These are phyloP conservation scores for Rapana venosa DNA, from an alignment of 2,888 invertebrate genomes.

Conservation along the genomic window DNA sequence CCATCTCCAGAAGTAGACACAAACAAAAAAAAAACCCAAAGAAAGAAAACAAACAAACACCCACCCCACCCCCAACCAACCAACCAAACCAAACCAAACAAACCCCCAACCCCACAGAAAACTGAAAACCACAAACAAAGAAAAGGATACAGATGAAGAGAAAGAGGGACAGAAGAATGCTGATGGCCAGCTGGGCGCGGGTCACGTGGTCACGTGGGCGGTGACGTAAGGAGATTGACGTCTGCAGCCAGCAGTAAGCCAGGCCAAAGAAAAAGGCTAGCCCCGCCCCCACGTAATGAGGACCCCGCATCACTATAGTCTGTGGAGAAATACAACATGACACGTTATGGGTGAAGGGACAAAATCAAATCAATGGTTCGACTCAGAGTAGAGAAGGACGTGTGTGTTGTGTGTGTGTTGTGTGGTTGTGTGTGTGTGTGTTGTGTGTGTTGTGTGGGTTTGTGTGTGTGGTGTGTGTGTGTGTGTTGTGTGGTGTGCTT, in stretches of 20 bases:
- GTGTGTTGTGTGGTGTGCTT: too few relatives aligned
- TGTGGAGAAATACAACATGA: conserved; percentile 17
- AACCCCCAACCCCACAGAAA: neutral
- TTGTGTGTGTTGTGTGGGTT: too few relatives aligned
- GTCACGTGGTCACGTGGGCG: conserved; percentile 47
- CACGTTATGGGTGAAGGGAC: neutral
- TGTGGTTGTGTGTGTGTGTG: too few relatives aligned
- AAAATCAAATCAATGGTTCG: too few relatives aligned
- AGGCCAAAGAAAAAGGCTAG: conserved; percentile 65
- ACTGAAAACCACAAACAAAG: neutral
- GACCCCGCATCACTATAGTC: conserved; percentile 57
- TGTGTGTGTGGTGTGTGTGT: too few relatives aligned
- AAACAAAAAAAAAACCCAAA: too few relatives aligned
- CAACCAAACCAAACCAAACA: neutral
- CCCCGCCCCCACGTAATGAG: conserved; percentile 67
- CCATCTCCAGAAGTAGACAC: too few relatives aligned
- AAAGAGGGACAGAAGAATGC: conserved; percentile 51
- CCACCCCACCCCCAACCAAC: neutral
- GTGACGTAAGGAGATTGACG: conserved; percentile 60
- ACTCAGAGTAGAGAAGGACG: too few relatives aligned
- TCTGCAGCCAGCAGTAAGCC: conserved; percentile 67
- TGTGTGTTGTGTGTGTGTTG: too few relatives aligned
- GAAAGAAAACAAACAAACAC: too few relatives aligned
- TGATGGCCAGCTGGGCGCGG: conserved; percentile 54
- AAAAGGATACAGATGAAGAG: conserved; percentile 62